Conservation (phyloP, 2,888 invertebrate species). For the Microchrysa polita region DNA sequence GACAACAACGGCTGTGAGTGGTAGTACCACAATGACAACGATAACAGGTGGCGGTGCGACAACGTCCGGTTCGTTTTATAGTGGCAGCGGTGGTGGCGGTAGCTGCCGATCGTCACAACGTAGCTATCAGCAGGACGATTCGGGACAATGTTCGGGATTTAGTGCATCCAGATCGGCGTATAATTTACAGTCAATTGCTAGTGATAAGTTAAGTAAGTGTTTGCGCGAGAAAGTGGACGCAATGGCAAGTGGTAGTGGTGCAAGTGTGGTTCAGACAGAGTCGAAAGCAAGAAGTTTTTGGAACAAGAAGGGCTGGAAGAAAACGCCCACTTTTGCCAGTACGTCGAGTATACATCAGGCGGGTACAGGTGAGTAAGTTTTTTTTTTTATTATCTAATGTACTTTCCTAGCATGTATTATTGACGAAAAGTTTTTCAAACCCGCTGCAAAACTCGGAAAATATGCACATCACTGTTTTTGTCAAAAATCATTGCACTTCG, state of each 20-base stretch:
- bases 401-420: too few species aligned
- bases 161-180: constrained; percentile 63
- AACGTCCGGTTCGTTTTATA: constrained; percentile 60
- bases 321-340: constrained; percentile 78
- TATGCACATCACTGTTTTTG: too few species aligned
- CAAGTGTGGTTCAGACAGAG: constrained; percentile 54
- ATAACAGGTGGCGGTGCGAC: too few species aligned
- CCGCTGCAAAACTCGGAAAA: too few species aligned
- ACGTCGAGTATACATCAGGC: constrained; percentile 76
- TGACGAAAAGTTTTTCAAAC: too few species aligned
- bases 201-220: constrained; percentile 54
- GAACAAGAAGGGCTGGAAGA: constrained; percentile 82
- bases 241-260: constrained; percentile 64
- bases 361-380: constrained; percentile 71
- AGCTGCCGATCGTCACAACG: constrained; percentile 62
- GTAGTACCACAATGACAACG: constrained; percentile 54
- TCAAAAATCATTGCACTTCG: too few species aligned
- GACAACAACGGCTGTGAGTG: not conserved
- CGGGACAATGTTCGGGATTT: constrained; percentile 43
- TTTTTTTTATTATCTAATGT: not conserved
- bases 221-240: constrained; percentile 55
- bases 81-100: constrained; percentile 45
- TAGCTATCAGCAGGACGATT: constrained; percentile 52
- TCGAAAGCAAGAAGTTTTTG: constrained; percentile 69
- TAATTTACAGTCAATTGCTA: constrained; percentile 59